phyloP scores from a whole-genome alignment of 2,888 invertebrate species.

The Pristionchus japonicus region DNA sequence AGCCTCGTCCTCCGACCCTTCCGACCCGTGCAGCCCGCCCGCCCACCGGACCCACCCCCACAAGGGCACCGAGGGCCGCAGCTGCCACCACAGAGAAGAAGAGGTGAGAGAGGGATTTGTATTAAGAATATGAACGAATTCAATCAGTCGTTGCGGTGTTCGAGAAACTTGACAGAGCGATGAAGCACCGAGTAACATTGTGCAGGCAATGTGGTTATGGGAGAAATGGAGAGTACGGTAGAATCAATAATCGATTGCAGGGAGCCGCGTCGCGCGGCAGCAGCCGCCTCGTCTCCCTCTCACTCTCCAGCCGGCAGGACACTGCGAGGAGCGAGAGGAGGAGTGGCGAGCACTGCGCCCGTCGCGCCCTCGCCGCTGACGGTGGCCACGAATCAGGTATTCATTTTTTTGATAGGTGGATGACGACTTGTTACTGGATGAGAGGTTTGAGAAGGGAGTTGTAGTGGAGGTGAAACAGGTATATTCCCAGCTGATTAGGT shows the following conservation, averaged over 20 bases:
- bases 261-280: not conserved
- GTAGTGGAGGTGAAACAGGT: not conserved
- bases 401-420: not conserved
- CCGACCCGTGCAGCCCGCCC: not conserved
- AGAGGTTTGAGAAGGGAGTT: not conserved
- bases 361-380: not conserved
- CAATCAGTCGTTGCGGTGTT: too few relatives aligned
- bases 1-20: not conserved
- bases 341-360: not conserved
- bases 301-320: not conserved
- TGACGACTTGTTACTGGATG: not conserved
- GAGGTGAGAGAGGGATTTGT: not conserved
- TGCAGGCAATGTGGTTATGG: too few relatives aligned
- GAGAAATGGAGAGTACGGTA: too few relatives aligned
- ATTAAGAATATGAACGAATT: too few relatives aligned
- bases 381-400: conserved; percentile 4
- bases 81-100: not conserved
- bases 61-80: not conserved
- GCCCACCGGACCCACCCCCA: not conserved
- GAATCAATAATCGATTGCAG: not conserved
- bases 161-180: not conserved
- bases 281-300: not conserved
- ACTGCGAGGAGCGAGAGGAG: not conserved
- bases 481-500: not conserved
- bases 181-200: not conserved